Evolutionary conservation across 2,797 vertebrate species (phyloP), one percentile per base, ranked within the genome.

Genomic region (Lerista edwardsae): DNA sequence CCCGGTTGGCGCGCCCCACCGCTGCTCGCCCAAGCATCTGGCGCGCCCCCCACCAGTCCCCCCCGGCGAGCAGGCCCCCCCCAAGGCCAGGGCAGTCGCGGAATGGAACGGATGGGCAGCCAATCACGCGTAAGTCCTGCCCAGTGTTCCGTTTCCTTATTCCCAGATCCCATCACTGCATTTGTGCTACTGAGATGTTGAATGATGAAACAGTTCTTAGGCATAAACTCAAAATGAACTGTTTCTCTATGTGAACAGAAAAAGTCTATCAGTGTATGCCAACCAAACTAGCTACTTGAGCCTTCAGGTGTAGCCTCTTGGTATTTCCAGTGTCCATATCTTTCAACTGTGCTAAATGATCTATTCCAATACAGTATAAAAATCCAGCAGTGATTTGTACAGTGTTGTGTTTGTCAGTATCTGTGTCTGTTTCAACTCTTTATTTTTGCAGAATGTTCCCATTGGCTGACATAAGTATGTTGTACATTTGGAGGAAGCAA

Each of bases 211-310:
- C 29, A 68, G 6, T 69, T n/a, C 57, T 51, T 74, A 41, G 86
- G 83, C 44, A 65, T 86, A 82, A 80, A 90, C 57, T 9, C 17
- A 61, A 34, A 44, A n/a, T 77, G 15, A 79, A 59, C 5, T 71
- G 17, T 64, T 69, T 15, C n/a, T 51, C 41, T 19, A 6, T 75
- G 44, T 59, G 57, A 68, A 79, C 67, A 68, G 8, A 7, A 61
- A 41, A 79, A 79, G 12, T 67, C 59, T 59, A 57, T 83, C 25
- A 83, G 25, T 41, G 61, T 68, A 79, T 59, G 29, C 31, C 36
- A 75, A 39, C n/a, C 19, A 17, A 87, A 62, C 36, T 61, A 69
- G 62, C 69, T 29, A 41, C 23, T 29, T 47, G 47, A 17, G 29
- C 15, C 25, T 27, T 75, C 61, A 51, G n/a, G 36, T 51, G 19